Conservation (phyloP, 92 coral and sea anemone species). For the Muricea muricata region DNA sequence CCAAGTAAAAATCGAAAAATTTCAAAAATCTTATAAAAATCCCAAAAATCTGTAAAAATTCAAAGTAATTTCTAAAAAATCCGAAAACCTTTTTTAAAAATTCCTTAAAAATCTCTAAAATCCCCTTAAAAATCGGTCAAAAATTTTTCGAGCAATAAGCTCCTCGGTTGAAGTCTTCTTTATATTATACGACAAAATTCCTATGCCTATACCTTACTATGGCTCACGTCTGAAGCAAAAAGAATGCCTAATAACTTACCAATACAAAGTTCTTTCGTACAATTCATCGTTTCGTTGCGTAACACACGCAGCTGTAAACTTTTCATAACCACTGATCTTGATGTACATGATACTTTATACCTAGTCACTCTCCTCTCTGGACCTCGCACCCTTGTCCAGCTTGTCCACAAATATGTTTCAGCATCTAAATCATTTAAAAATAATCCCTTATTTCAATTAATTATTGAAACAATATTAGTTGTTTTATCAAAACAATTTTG, state of each 20-base stretch:
- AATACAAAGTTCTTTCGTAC: constrained; percentile 15
- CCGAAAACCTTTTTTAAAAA: no score
- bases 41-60: no score
- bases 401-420: constrained; percentile 15
- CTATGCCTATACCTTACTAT: background rate
- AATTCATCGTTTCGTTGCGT: constrained; percentile 13
- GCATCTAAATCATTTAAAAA: background rate
- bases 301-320: constrained; percentile 10
- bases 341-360: constrained; percentile 30
- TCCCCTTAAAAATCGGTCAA: no score
- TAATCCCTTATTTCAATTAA: no score
- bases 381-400: constrained; percentile 15
- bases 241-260: background rate
- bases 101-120: no score
- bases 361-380: constrained; percentile 14
- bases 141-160: no score
- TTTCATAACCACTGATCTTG: constrained; percentile 32
- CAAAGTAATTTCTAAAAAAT: no score
- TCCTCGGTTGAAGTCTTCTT: no score
- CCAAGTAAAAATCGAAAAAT: no score
- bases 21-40: no score
- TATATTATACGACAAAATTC: no score
- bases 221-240: background rate
- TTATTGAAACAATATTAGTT: background rate
- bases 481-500: background rate